Base-by-base conservation (phyloP, 2,888 invertebrate genomes). In the Scaptomyza polygonia region DNA sequence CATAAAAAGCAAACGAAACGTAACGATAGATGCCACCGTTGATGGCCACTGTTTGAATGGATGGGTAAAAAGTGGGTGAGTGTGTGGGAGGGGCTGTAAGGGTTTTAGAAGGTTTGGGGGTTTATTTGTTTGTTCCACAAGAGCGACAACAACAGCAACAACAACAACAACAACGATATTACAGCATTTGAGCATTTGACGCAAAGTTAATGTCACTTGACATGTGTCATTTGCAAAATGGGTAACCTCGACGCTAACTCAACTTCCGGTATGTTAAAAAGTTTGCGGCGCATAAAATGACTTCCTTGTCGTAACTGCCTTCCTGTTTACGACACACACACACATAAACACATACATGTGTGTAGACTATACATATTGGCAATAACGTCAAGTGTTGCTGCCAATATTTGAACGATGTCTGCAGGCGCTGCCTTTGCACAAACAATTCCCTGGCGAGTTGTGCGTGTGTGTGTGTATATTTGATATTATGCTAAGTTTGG, bases 161-260 rank as follows among this genome's bases (percentile, higher is more conserved):
- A 27, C 56, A 63, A 47, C 49, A 55, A 53, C 48, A 57, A 9
- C 53, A 55, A 64, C 27, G 42, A 36, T 52, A 65, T 48, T 59
- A 59, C 67, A 45, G 74, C 61, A 62, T 62, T 61, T 61, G 74
- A 75, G 77, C 80, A 81, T 88, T 88, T 88, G 88, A 89, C 85
- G 88, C 80, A 78, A 85, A 86, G 81, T 85, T 89, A 89, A 90
- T 89, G 87, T 87, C 87, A 90, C 86, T 90, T 89, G 89, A 89
- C 89, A 90, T 89, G 87, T 89, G 89, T 86, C 90, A 89, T 88
- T 85, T 87, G 81, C 89, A 88, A 88, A 80, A 83, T 87, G 79
- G 81, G 75, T 75, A 87, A 85, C 87, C 85, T 86, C 85, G 73
- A 66, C 72, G 87, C 84, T 87, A 85, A 85, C 87, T 82, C 86